Percentiles rank a stretch among this genome's conserved stretches.
These are phyloP conservation scores for Cantharis lateralis DNA, from an alignment of 2,888 invertebrate species.

Conservation along the genomic window DNA sequence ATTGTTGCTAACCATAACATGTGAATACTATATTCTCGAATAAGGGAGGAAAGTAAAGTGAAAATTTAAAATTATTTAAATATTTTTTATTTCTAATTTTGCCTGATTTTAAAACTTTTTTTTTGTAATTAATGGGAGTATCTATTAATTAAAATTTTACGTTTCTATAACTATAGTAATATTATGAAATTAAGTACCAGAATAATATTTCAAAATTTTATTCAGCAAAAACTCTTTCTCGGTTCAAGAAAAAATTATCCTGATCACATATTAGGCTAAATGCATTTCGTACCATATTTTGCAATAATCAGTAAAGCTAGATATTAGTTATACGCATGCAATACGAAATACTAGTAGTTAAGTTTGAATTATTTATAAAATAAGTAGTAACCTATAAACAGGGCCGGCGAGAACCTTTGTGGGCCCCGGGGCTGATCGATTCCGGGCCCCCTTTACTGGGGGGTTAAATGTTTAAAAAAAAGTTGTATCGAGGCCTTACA, in stretches of 20 bases:
- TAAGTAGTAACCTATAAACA: background rate
- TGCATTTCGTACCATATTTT: background rate
- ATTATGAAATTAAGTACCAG: too few species aligned
- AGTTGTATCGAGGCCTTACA: too few species aligned
- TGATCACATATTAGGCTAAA: background rate
- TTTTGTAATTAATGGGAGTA: too few species aligned
- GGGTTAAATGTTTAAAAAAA: too few species aligned
- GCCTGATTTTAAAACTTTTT: background rate
- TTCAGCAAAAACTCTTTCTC: background rate
- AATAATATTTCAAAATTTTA: too few species aligned
- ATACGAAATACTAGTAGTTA: background rate
- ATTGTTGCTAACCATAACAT: slow-evolving; percentile 34
- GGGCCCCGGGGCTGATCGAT: too few species aligned
- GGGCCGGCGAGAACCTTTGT: too few species aligned
- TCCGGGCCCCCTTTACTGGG: too few species aligned
- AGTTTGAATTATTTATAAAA: background rate
- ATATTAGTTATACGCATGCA: background rate
- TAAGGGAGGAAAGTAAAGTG: background rate
- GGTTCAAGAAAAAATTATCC: background rate
- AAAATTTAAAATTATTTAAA: background rate
- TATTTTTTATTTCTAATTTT: too few species aligned
- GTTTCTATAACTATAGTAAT: too few species aligned
- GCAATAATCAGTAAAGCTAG: background rate
- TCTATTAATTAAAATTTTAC: too few species aligned
- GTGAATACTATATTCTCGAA: slow-evolving; percentile 4